Percentiles rank a stretch among this genome's conserved stretches.
Evolutionary conservation across 1,140 invertebrate genomes (phyloP).

Genomic region (Tetragonula clypearis): DNA sequence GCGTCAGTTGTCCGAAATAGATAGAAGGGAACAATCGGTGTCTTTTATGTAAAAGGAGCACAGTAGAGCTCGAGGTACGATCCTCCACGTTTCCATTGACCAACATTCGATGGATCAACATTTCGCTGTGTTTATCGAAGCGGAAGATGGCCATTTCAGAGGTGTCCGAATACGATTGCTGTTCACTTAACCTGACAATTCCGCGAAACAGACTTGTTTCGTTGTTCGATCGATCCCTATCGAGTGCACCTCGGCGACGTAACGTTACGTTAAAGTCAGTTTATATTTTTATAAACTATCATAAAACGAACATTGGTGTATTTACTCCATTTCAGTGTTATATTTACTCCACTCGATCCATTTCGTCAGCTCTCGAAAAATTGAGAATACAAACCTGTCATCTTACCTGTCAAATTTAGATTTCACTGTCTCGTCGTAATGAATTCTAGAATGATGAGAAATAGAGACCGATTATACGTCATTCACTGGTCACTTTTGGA

Average conservation of each 20-base stretch:
- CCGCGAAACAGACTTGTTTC: neutral
- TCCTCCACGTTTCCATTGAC: neutral
- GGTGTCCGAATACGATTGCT: neutral
- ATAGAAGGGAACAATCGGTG: neutral
- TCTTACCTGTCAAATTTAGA: no score
- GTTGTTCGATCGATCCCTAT: neutral
- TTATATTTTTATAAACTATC: neutral
- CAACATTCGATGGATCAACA: neutral
- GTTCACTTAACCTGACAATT: neutral
- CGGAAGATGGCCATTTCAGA: neutral
- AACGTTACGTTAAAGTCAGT: neutral
- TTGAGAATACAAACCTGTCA: no score
- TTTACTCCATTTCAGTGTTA: no score
- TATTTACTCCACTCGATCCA: no score
- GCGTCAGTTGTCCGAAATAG: neutral
- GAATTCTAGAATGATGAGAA: no score
- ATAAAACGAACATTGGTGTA: no score
- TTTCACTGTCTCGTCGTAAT: no score
- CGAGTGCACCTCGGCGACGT: neutral
- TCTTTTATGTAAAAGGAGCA: neutral
- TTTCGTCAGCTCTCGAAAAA: no score
- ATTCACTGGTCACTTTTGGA: neutral
- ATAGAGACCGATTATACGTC: neutral
- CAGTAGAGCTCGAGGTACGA: neutral
- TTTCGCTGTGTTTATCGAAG: neutral